phyloP scores from a whole-genome alignment of 2,888 invertebrate genomes.

The Tetragnatha montana region DNA sequence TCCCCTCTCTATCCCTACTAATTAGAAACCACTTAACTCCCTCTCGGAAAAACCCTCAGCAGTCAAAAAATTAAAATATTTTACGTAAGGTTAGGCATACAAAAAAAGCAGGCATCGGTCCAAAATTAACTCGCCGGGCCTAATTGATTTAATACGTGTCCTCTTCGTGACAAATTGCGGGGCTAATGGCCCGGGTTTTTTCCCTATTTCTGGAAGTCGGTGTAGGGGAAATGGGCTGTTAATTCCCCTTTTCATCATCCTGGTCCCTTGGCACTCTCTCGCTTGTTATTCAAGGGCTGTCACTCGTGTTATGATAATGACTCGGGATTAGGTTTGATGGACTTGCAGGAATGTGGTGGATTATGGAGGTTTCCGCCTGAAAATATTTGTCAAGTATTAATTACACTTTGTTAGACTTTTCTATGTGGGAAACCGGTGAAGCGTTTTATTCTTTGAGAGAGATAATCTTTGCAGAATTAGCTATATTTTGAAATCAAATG shows the following conservation, averaged over 20 bases:
- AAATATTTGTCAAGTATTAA: too few species aligned
- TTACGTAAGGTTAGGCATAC: background rate
- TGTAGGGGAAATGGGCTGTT: constrained; percentile 5
- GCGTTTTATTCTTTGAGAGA: too few species aligned
- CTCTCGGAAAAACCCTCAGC: constrained; percentile 3
- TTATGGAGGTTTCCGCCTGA: too few species aligned
- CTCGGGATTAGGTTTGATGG: background rate
- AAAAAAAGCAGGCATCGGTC: constrained; percentile 5
- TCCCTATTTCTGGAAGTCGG: background rate
- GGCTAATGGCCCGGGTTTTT: constrained; percentile 47
- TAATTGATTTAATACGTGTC: constrained; percentile 59
- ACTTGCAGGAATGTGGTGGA: background rate
- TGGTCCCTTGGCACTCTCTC: constrained; percentile 16
- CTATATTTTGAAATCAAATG: too few species aligned
- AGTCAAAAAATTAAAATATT: constrained; percentile 10
- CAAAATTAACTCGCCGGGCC: constrained; percentile 27
- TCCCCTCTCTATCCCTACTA: constrained; percentile 3
- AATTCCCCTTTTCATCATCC: constrained; percentile 35
- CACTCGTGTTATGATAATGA: constrained; percentile 17
- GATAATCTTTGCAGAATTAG: too few species aligned
- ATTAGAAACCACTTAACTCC: constrained; percentile 38
- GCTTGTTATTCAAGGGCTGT: constrained; percentile 14
- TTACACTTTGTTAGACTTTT: too few species aligned
- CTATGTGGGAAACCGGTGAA: too few species aligned
- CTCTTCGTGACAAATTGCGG: constrained; percentile 48